These are phyloP conservation scores for Empidonax alnorum DNA, from an alignment of 2,113 vertebrate species.

Conservation along the genomic window DNA sequence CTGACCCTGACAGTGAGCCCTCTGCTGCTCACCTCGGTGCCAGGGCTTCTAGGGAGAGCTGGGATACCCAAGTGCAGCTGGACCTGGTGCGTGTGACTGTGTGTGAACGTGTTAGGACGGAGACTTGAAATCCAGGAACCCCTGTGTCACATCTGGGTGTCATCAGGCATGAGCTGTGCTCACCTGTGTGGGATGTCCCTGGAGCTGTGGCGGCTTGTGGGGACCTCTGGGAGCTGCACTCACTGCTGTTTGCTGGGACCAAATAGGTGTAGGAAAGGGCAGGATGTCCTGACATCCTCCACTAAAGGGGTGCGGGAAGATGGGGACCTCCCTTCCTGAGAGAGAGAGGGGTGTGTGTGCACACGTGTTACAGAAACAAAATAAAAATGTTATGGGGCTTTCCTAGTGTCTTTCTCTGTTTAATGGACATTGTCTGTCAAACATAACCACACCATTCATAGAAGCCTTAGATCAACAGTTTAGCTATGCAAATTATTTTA, in stretches of 20 bases:
- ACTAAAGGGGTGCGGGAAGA: background rate
- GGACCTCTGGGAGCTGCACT: background rate
- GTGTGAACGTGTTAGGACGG: background rate
- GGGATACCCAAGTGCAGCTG: background rate
- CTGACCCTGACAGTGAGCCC: background rate
- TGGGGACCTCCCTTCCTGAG: background rate
- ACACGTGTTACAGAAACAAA: conserved; percentile 43
- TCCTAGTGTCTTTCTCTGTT: conserved; percentile 72
- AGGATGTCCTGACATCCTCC: conserved; percentile 12
- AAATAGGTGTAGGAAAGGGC: background rate
- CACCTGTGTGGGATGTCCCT: background rate
- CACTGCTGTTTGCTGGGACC: background rate
- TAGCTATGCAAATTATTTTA: conserved; percentile 85
- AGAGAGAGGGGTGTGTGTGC: background rate
- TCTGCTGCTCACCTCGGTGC: background rate
- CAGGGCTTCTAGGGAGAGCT: background rate
- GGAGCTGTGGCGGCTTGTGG: background rate
- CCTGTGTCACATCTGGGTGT: background rate
- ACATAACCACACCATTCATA: conserved; percentile 75
- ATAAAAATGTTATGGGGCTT: conserved; percentile 64
- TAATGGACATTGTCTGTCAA: conserved; percentile 70
- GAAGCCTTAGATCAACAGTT: conserved; percentile 84
- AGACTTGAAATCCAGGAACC: background rate
- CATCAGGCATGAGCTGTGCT: background rate
- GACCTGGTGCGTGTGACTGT: background rate